Evolutionary conservation across 2,113 vertebrate genomes (phyloP), one percentile per base, ranked within the genome.

Genomic region (Hippocampus guttulatus): DNA sequence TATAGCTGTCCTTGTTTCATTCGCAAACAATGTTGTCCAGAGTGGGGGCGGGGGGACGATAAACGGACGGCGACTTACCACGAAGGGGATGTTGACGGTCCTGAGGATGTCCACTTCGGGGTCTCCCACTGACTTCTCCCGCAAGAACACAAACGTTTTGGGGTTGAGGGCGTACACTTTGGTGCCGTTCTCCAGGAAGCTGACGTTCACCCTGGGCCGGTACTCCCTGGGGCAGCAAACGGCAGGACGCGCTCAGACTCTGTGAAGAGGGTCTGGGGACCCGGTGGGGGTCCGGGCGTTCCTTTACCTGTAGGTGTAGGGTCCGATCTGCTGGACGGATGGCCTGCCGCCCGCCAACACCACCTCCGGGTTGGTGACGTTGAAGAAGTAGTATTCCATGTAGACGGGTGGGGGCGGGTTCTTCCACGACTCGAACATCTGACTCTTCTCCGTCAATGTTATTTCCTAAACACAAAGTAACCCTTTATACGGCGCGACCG

Each of bases 381-480:
- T 98, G 80, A 98, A 98, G 78, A 99, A 97, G 88, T 95, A 99
- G 91, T 98, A 97, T 91, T 98, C 95, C 91, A 94, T 93, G 75
- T 97, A 96, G 79, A 99, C 94, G 0, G 96, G 94, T 0, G 95
- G 91, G 2, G 96, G 93, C 11, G 96, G 95, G 61, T 95, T 94
- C 89, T 94, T 94, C 97, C 97, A 99, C n/a, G 88, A 75, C 67
- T 95, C 89, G 73, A 96, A 95, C 69, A 94, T 68, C 71, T 93
- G 92, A 0, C 96, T 95, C 62, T 94, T 95, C 45, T 98, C 94
- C 52, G 88, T 94, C 85, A 99, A 38, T 7, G 96, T 94, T 2
- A 95, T 88, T 79, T 92, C 94, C 97, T 98, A 68, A 16, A 6
- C 52, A 18, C 5, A 54, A 52, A 65, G n/a, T 2, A 68, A 68